Evolutionary conservation across 1,140 invertebrate species (phyloP), one percentile per base, ranked within the genome.

Genomic region (Sycobia sp.): DNA sequence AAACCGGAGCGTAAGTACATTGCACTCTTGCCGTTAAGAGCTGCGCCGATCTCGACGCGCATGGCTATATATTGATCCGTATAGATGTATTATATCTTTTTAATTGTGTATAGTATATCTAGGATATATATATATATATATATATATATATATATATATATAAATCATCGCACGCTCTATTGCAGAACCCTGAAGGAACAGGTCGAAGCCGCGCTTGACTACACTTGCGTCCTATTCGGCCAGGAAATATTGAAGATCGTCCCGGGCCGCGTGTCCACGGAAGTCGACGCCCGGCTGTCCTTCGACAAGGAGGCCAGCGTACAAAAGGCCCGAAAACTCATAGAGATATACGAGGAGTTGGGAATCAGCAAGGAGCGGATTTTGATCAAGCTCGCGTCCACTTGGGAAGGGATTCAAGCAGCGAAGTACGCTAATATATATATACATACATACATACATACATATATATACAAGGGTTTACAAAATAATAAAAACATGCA

Each of bases 331-430:
- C 85, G 87, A 38, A 91, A 91, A 73, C 79, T 99, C 29, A 98
- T 99, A 66, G 80, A 88, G 53, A 82, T 98, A 69, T 99, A 98
- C 79, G 89, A 94, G 74, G 89, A 94, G 58, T 84, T 89, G 73
- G 96, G 96, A 11, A 91, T 99, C 59, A 82, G 83, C 53, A 98
- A 96, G 76, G 94, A 99, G 16, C 86, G 97, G 55, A 90, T 99
- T 81, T 84, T 99, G 0, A 99, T 99, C 53, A 99, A 99, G 82
- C 83, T 99, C 55, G 94, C 95, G 1, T 96, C 96, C 3, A 99
- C 97, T 0, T 99, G 97, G 97, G 97, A 99, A 86, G 97, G 97
- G 25, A 98, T 99, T 67, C 91, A 98, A 82, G 97, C 97, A 47
- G 97, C 96, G 10, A 93, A 90, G 93, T 95, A 84, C 82, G 76